A percentile compares a stretch with the other conserved stretches of the same genome.
Conservation (phyloP, 2,888 invertebrate genomes). For the Cinara cedri region DNA sequence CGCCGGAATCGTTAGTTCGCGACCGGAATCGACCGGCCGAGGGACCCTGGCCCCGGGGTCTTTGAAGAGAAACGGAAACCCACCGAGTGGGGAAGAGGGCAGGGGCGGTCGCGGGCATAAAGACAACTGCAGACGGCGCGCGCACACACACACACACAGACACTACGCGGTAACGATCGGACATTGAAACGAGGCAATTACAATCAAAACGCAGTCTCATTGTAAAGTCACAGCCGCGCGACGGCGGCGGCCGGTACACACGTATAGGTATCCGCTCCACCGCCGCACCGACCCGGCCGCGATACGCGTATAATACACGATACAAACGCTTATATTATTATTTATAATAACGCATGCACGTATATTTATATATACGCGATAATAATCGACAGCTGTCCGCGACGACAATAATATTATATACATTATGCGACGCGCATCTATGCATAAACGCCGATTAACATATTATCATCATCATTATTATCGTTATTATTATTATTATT, state of each 20-base stretch:
- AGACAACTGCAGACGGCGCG: neutral
- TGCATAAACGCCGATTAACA: slow-evolving; percentile 55
- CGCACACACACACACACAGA: neutral
- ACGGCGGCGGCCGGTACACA: too few relatives aligned
- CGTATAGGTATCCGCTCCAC: neutral
- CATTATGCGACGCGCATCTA: neutral
- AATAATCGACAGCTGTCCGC: slow-evolving; percentile 56
- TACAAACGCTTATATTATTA: too few relatives aligned
- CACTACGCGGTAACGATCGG: neutral
- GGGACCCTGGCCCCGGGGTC: slow-evolving; percentile 7
- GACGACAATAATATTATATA: neutral
- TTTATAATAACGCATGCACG: neutral
- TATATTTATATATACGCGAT: slow-evolving; percentile 28
- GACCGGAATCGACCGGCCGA: slow-evolving; percentile 34
- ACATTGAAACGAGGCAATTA: slow-evolving; percentile 45
- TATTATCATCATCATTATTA: slow-evolving; percentile 23
- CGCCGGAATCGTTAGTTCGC: slow-evolving; percentile 45
- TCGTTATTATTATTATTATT: slow-evolving; percentile 23
- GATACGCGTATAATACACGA: neutral
- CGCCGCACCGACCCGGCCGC: neutral
- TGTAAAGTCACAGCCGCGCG: slow-evolving; percentile 30
- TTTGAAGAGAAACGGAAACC: neutral
- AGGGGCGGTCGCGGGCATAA: neutral
- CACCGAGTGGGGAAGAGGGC: too few relatives aligned
- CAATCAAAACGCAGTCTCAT: slow-evolving; percentile 56